Conservation (phyloP, 2,113 vertebrate genomes). For the Pedionomus torquatus region DNA sequence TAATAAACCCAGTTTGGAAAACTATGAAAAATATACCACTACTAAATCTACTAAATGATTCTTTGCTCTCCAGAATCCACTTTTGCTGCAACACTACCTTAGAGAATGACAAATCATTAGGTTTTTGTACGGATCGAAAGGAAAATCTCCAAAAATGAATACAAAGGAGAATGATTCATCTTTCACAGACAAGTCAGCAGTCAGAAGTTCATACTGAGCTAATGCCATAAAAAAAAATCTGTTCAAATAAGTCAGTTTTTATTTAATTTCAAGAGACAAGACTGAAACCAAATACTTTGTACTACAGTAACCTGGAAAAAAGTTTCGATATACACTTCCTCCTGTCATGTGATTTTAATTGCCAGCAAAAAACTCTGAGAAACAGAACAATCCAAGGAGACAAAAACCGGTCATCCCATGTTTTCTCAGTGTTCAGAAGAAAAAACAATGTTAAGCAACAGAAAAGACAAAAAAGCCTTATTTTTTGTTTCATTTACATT, state of each 20-base stretch:
- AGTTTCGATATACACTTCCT: background rate
- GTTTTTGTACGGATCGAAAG: background rate
- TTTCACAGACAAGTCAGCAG: background rate
- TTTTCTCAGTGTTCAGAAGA: background rate
- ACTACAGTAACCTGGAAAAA: background rate
- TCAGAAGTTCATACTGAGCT: background rate
- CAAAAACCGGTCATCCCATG: accelerated
- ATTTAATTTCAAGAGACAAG: background rate
- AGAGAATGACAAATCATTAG: background rate
- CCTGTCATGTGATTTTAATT: background rate
- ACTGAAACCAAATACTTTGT: background rate
- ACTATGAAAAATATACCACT: background rate
- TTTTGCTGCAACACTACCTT: background rate
- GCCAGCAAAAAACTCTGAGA: background rate
- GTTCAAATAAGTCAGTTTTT: background rate
- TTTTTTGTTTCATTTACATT: background rate
- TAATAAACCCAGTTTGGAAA: background rate
- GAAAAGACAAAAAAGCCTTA: background rate
- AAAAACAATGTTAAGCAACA: background rate
- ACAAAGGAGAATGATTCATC: background rate
- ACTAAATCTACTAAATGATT: background rate
- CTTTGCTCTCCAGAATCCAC: background rate
- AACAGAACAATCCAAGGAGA: background rate
- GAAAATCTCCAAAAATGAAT: background rate
- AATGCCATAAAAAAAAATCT: background rate